Evolutionary conservation across 2,888 invertebrate genomes (phyloP).

Genomic region (Drosophila putrida): DNA sequence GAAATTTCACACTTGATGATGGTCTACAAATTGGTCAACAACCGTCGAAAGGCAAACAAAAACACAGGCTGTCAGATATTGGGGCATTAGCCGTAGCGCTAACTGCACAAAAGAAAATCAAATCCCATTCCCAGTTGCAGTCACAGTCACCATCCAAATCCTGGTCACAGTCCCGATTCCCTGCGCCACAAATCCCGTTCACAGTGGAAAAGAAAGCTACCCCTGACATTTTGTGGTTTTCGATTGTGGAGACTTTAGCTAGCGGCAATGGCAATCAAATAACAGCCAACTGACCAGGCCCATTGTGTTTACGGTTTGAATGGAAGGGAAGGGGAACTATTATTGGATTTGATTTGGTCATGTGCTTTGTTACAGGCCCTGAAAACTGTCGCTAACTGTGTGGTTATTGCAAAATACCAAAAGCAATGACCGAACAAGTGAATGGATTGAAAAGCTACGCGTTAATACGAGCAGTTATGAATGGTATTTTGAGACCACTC

Average conservation of each 20-base stretch:
- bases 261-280: constrained; percentile 63
- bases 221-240: constrained; percentile 69
- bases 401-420: constrained; percentile 35
- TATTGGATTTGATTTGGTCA: constrained; percentile 66
- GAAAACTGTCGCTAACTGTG: constrained; percentile 40
- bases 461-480: constrained; percentile 38
- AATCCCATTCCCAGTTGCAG: constrained; percentile 44
- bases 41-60: constrained; percentile 61
- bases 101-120: constrained; percentile 73
- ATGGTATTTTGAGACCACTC: constrained; percentile 12
- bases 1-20: constrained; percentile 85
- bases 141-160: neutral
- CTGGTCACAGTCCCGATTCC: neutral
- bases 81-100: constrained; percentile 63
- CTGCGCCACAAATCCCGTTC: constrained; percentile 18
- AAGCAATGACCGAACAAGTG: constrained; percentile 17
- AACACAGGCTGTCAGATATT: constrained; percentile 61
- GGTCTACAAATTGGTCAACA: constrained; percentile 82
- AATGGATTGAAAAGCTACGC: constrained; percentile 11
- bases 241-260: constrained; percentile 57
- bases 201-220: constrained; percentile 53
- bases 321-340: constrained; percentile 15
- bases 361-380: constrained; percentile 50
- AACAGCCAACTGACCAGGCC: constrained; percentile 17
- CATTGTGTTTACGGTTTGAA: neutral